A percentile compares a stretch with the other conserved stretches of the same genome.
Evolutionary conservation across 2,113 vertebrate species (phyloP).

Genomic region (Cairina moschata): DNA sequence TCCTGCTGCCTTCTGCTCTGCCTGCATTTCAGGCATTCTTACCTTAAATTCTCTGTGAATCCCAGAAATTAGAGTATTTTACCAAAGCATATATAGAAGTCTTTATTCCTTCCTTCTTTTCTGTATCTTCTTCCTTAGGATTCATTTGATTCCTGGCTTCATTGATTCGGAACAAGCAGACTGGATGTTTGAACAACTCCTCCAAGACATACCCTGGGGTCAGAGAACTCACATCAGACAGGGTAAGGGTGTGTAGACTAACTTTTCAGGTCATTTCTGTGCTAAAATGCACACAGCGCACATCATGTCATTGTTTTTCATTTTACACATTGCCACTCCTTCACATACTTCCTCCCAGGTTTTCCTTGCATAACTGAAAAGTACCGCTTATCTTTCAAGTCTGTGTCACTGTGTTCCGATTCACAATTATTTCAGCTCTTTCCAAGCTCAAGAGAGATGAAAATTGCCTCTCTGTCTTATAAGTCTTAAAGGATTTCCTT

Average conservation of each 20-base stretch:
- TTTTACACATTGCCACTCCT: neutral
- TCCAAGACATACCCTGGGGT: slow-evolving; percentile 89
- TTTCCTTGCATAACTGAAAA: neutral
- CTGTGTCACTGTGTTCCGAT: neutral
- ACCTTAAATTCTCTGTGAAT: neutral
- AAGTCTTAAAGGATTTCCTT: neutral
- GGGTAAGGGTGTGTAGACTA: slow-evolving; percentile 64
- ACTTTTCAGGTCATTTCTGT: neutral
- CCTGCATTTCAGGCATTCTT: neutral
- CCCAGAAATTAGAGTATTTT: neutral
- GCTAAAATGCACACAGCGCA: neutral
- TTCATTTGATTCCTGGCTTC: slow-evolving; percentile 86
- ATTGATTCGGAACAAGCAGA: slow-evolving; percentile 85
- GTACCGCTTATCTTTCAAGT: neutral
- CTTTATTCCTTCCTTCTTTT: neutral
- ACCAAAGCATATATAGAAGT: neutral
- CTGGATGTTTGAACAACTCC: slow-evolving; percentile 89
- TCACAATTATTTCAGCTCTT: neutral
- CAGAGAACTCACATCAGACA: slow-evolving; percentile 88
- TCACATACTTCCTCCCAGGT: neutral
- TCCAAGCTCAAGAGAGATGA: neutral
- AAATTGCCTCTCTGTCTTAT: neutral
- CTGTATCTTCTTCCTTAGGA: slow-evolving; percentile 64
- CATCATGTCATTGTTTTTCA: neutral
- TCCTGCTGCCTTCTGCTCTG: neutral